These are phyloP conservation scores for Orius insidiosus DNA, from an alignment of 1,140 invertebrate genomes.

Conservation along the genomic window DNA sequence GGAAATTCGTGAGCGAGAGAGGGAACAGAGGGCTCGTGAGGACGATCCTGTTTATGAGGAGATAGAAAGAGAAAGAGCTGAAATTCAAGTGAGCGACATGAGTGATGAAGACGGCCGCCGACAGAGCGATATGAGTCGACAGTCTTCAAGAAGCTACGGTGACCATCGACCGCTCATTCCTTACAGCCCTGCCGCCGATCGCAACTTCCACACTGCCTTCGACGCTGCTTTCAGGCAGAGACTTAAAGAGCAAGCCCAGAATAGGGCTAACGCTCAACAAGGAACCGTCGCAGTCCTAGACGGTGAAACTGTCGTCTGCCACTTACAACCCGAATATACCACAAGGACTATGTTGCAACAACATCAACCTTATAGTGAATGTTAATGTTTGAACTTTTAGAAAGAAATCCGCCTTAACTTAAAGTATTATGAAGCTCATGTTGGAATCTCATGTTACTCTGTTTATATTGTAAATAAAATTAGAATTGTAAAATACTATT, in stretches of 20 bases:
- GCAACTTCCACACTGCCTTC: slow-evolving; percentile 22
- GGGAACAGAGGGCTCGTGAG: slow-evolving; percentile 33
- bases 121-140: slow-evolving; percentile 57
- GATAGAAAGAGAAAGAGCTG: slow-evolving; percentile 43
- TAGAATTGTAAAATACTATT: slow-evolving; percentile 13
- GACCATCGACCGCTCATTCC: slow-evolving; percentile 60
- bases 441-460: slow-evolving; percentile 11
- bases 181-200: slow-evolving; percentile 35
- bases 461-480: slow-evolving; percentile 20
- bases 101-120: slow-evolving; percentile 58
- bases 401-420: slow-evolving; percentile 8
- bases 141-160: slow-evolving; percentile 60
- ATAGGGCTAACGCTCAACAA: slow-evolving; percentile 23
- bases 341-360: slow-evolving; percentile 24
- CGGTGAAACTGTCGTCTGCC: slow-evolving; percentile 66
- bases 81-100: slow-evolving; percentile 57
- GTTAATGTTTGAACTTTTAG: slow-evolving; percentile 23
- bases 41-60: slow-evolving; percentile 71
- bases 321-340: slow-evolving; percentile 42
- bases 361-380: slow-evolving; percentile 39
- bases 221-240: slow-evolving; percentile 27
- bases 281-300: slow-evolving; percentile 56
- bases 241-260: slow-evolving; percentile 37
- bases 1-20: slow-evolving; percentile 34
- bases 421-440: slow-evolving; percentile 5